Evolutionary conservation across 2,888 invertebrate species (phyloP), one percentile per base, ranked within the genome.

Genomic region (Clepsis dumicolana): DNA sequence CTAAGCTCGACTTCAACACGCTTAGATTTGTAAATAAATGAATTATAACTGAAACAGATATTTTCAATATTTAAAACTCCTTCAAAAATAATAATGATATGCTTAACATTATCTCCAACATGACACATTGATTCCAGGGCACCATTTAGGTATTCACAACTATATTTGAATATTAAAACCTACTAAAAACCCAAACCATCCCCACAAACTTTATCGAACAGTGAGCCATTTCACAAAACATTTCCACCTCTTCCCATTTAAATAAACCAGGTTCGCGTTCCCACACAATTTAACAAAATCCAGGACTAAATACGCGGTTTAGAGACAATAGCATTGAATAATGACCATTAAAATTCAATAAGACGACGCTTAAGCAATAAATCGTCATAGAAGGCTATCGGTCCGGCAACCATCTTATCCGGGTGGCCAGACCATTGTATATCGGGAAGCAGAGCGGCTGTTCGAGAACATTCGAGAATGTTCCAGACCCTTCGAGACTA

Each of bases 361-460:
- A 85, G 85, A 79, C 80, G 75, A 76, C 77, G 80, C 75, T 75
- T 72, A 76, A 79, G 88, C 85, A 90, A 92, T 93, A 93, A 92
- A 92, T 93, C 91, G 86, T 89, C 87, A 82, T 83, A 90, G 85
- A 92, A 92, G 93, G 93, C 93, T 93, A 93, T 93, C 93, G 85
- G 77, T 82, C 77, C 74, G 84, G 88, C 87, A 87, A 86, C 85
- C 81, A 91, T 92, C 92, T 85, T 88, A 91, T 91, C 83, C 88
- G 84, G 88, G 82, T 78, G 79, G 80, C 77, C 79, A 78, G 77
- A 72, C 80, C 81, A 78, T 74, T 77, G 73, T 65, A 70, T 68
- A 67, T 78, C 74, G 77, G 78, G 75, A 73, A 75, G 75, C 72
- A 29, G 24, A n/a, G 48, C 44, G 83, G 76, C 86, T 80, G 87